Evolutionary conservation across 2,888 invertebrate genomes (phyloP).

Genomic region (Xanthia icteritia): DNA sequence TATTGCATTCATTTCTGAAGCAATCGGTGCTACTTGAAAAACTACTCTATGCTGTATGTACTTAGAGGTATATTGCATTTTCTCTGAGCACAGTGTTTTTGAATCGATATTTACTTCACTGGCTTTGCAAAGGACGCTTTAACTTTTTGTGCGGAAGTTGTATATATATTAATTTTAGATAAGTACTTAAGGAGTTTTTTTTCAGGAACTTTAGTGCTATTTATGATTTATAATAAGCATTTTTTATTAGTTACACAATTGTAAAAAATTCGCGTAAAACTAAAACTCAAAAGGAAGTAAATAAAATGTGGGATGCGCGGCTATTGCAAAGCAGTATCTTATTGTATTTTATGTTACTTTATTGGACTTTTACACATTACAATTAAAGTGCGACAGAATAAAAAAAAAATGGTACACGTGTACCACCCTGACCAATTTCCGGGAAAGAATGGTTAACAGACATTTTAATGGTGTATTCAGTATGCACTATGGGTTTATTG

Average conservation of each 20-base stretch:
- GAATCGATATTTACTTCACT: slow-evolving; percentile 37
- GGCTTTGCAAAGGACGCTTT: neutral
- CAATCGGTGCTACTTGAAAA: slow-evolving; percentile 61
- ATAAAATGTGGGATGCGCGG: neutral
- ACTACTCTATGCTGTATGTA: slow-evolving; percentile 42
- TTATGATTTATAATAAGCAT: too few relatives aligned
- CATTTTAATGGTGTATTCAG: neutral
- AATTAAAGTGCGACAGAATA: neutral
- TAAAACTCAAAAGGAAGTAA: neutral
- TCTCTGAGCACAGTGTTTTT: slow-evolving; percentile 41
- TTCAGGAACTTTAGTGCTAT: neutral
- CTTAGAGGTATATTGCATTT: slow-evolving; percentile 52
- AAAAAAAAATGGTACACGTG: neutral
- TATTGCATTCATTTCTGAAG: slow-evolving; percentile 61
- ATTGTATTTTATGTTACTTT: neutral
- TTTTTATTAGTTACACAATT: neutral
- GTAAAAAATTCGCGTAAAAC: neutral
- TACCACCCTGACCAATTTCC: neutral
- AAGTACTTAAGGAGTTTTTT: too few relatives aligned
- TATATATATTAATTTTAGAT: neutral
- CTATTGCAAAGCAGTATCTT: neutral
- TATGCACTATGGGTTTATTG: neutral
- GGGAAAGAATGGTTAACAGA: neutral
- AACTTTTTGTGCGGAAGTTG: neutral
- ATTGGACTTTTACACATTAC: neutral